Evolutionary conservation across 2,113 vertebrate species (phyloP), one percentile per base, ranked within the genome.

Genomic region (Eudorcas thomsonii): DNA sequence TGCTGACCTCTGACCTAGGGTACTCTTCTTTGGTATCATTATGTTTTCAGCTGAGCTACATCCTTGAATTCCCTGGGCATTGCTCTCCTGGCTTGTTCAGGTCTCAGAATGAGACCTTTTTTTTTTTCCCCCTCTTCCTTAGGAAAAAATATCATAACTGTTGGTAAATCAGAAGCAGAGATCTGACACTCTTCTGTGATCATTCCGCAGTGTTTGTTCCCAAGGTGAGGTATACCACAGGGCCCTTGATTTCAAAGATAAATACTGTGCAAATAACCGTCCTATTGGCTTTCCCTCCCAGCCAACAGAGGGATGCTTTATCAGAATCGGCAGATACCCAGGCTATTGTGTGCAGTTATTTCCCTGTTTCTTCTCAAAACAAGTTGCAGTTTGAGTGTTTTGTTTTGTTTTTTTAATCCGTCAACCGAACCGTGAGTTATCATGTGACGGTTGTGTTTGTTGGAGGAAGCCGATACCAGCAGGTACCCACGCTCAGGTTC

Each of bases 241-340:
- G 98, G 99, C 99, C 99, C 99, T 99, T 99, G 99, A 99, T 99
- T 99, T 99, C 99, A 99, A 99, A 99, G 99, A 99, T 99, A 99
- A 99, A 99, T 98, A 98, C 99, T 98, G 98, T 99, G 98, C 99
- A 99, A 99, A 99, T 99, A 99, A 99, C 97, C 98, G 99, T 98
- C 93, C 98, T 98, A 98, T 98, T 99, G 97, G 99, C 99, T 99
- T 99, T 99, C 98, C 99, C 99, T 99, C 99, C 99, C 99, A 99
- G 99, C 99, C 99, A 99, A 98, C 98, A 97, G 98, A 99, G 98
- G 99, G 99, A 99, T 98, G 98, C 99, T 99, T 93, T 99, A 99
- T 99, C 99, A 99, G 98, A 98, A 98, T 98, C 99, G 98, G 98
- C 98, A 99, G 98, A 99, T 98, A 99, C 98, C 97, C 57, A 16